phyloP scores from a whole-genome alignment of 2,113 vertebrate genomes.

The Hyla sarda region DNA sequence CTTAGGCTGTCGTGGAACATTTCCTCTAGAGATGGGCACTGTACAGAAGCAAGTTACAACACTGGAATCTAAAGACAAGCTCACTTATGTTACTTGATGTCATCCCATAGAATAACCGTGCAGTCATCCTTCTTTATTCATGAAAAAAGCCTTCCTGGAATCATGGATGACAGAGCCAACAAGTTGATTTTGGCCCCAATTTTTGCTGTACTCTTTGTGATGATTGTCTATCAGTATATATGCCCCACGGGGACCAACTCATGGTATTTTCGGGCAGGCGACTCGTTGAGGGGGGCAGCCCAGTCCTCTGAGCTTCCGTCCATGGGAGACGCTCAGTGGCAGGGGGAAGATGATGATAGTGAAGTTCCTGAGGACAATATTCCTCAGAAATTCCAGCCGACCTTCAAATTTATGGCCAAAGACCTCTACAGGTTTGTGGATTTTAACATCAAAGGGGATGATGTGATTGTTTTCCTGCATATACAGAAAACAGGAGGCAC shows the following conservation, averaged over 20 bases:
- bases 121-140: slow-evolving; percentile 25
- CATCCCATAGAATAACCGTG: neutral
- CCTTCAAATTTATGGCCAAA: slow-evolving; percentile 86
- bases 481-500: slow-evolving; percentile 98
- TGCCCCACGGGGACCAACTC: slow-evolving; percentile 80
- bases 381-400: slow-evolving; percentile 71
- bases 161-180: slow-evolving; percentile 93
- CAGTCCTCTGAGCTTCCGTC: slow-evolving; percentile 65
- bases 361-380: slow-evolving; percentile 80
- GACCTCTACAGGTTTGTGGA: slow-evolving; percentile 88
- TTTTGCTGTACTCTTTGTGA: slow-evolving; percentile 89
- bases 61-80: neutral
- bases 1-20: neutral
- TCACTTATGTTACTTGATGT: slow-evolving; percentile 40
- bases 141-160: slow-evolving; percentile 59
- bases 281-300: slow-evolving; percentile 71
- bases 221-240: slow-evolving; percentile 94
- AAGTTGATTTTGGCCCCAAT: slow-evolving; percentile 91
- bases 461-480: slow-evolving; percentile 96
- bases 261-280: slow-evolving; percentile 75
- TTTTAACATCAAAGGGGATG: slow-evolving; percentile 91
- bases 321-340: slow-evolving; percentile 61
- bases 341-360: slow-evolving; percentile 69
- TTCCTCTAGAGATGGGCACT: slow-evolving; percentile 21
- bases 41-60: neutral